Evolutionary conservation across 2,113 vertebrate genomes (phyloP), one percentile per base, ranked within the genome.

Genomic region (Oncorhynchus nerka): DNA sequence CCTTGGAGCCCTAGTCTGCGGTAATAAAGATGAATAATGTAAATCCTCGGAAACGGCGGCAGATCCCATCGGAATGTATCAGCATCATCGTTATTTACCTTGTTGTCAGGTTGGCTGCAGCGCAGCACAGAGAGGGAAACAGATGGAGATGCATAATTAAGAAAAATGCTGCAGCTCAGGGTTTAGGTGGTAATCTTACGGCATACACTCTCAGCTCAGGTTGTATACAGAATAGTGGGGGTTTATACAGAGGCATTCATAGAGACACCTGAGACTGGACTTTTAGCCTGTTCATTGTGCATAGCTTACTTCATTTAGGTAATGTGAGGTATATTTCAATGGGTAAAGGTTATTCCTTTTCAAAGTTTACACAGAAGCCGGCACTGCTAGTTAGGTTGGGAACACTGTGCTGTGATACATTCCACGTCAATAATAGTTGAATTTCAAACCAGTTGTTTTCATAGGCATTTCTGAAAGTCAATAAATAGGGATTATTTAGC

Each of bases 11-110:
- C 69, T 74, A 67, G 61, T 76, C 82, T 22, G 71, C 75, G 26
- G 70, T 87, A 91, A 91, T 90, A 89, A 90, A 90, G 89, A 89
- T 89, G 82, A 89, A 91, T 83, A 84, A 91, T 88, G 86, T 83
- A 89, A 80, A 90, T 86, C 79, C 69, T 45, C 61, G 64, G 78
- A 73, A 76, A 71, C 76, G 59, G 81, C 72, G 69, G 85, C 71
- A 68, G 83, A 59, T 57, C 55, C 84, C 79, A 81, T 87, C 88
- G 83, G 84, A 74, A 73, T 59, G 72, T 81, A 88, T 90, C 86
- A 86, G 80, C 74, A 22, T n/a, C 75, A 69, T 89, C 85, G 77
- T 91, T 91, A 89, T 89, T 91, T 91, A 89, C 82, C 68, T 88
- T 88, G 75, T 72, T 81, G 84, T 83, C 83, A 75, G 73, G 71